phyloP scores from a whole-genome alignment of 2,797 vertebrate genomes.

The Rhinoraja longicauda region DNA sequence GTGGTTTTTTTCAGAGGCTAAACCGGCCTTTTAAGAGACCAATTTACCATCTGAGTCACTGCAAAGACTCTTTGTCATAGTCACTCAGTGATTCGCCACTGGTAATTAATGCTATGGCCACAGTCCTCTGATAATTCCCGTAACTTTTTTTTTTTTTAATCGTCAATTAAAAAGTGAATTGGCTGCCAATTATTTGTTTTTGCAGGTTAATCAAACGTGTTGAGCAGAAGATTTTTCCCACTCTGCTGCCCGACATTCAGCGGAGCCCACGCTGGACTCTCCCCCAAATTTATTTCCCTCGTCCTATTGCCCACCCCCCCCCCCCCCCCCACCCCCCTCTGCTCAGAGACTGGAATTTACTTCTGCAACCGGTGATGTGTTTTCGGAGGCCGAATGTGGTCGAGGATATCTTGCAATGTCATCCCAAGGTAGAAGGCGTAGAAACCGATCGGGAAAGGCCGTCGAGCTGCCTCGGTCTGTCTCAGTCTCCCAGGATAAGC shows the following conservation, averaged over 20 bases:
- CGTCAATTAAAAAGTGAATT: slow-evolving; percentile 61
- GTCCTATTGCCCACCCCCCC: slow-evolving; percentile 46
- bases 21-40: slow-evolving; percentile 9
- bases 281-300: neutral
- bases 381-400: neutral
- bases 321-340: slow-evolving; percentile 46
- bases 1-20: slow-evolving; percentile 26
- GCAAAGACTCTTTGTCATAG: neutral
- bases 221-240: slow-evolving; percentile 40
- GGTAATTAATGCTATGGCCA: neutral
- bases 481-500: slow-evolving; percentile 82
- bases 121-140: slow-evolving; percentile 54
- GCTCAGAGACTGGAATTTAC: slow-evolving; percentile 49
- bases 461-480: neutral
- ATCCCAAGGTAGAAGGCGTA: neutral
- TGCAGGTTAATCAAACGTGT: neutral
- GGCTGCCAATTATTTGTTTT: slow-evolving; percentile 57
- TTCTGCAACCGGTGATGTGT: neutral
- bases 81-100: neutral
- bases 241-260: slow-evolving; percentile 49
- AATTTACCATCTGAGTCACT: neutral
- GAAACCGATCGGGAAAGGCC: neutral
- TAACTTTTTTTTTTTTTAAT: slow-evolving; percentile 65
- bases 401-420: slow-evolving; percentile 16
- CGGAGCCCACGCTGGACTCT: neutral